Evolutionary conservation across 2,888 invertebrate genomes (phyloP).

Genomic region (Tipula lateralis): DNA sequence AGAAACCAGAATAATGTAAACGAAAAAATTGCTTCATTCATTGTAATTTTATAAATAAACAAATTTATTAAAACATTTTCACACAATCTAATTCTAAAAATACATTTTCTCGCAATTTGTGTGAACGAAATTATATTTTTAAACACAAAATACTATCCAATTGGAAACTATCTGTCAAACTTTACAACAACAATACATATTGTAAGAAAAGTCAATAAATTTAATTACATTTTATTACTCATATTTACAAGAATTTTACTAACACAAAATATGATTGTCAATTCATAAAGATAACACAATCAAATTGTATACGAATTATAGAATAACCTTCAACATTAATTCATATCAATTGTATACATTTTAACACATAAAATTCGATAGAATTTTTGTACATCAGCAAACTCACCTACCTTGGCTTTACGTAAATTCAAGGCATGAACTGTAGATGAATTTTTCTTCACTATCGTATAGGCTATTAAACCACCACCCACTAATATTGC

Average conservation of each 20-base stretch:
- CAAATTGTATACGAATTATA: not conserved
- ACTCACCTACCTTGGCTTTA: constrained; percentile 25
- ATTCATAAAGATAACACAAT: not conserved
- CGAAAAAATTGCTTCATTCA: not conserved
- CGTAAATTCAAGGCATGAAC: constrained; percentile 30
- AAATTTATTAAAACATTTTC: not conserved
- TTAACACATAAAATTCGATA: not conserved
- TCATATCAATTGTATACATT: not conserved
- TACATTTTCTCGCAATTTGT: not conserved
- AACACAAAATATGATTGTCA: not conserved
- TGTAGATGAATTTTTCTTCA: not conserved
- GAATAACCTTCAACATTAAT: not conserved
- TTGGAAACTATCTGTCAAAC: not conserved
- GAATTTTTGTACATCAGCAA: not conserved
- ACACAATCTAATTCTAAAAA: not conserved
- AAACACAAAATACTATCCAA: not conserved
- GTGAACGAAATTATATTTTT: not conserved
- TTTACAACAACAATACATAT: not conserved
- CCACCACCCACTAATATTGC: constrained; percentile 26
- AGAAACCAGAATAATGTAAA: not conserved
- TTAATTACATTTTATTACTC: not conserved
- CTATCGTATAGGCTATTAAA: not conserved
- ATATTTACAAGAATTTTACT: not conserved
- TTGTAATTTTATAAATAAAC: not conserved
- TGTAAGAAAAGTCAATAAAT: not conserved